Conservation (phyloP, 2,888 invertebrate species). For the Lasioglossum leucozonium region DNA sequence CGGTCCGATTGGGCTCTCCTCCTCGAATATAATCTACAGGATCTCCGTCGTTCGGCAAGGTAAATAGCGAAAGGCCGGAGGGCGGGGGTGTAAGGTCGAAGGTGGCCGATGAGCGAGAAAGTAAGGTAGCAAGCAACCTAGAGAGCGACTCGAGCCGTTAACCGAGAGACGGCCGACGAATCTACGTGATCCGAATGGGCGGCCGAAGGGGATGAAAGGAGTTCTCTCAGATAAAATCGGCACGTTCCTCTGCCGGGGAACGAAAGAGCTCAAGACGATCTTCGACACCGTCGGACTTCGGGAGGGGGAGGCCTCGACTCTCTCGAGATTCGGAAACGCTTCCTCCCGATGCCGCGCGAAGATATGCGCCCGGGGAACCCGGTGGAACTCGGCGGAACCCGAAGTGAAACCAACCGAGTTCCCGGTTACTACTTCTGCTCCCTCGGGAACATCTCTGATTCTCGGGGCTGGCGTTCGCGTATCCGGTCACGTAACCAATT, state of each 20-base stretch:
- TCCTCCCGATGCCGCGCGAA: slow-evolving; percentile 57
- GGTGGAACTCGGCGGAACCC: slow-evolving; percentile 7
- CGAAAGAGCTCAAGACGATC: slow-evolving; percentile 42
- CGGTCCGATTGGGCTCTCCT: slow-evolving; percentile 34
- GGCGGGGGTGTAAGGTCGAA: slow-evolving; percentile 36
- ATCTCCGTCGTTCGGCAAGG: slow-evolving; percentile 48
- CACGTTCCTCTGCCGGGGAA: slow-evolving; percentile 64
- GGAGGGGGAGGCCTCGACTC: slow-evolving; percentile 17
- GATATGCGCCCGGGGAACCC: slow-evolving; percentile 49
- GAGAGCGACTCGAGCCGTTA: slow-evolving; percentile 46
- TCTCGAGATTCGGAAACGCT: slow-evolving; percentile 69
- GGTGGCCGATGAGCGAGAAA: neutral
- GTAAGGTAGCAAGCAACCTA: neutral
- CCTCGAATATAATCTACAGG: slow-evolving; percentile 63
- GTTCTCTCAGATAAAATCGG: slow-evolving; percentile 72
- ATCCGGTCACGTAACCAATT: slow-evolving; percentile 62
- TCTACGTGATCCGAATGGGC: slow-evolving; percentile 76
- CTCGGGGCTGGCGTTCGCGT: slow-evolving; percentile 21
- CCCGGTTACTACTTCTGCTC: slow-evolving; percentile 25
- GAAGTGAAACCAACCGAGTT: slow-evolving; percentile 3
- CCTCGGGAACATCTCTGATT: slow-evolving; percentile 47
- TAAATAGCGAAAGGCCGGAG: slow-evolving; percentile 60
- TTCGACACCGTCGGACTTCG: slow-evolving; percentile 23
- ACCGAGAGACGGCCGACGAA: slow-evolving; percentile 62
- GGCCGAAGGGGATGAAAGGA: slow-evolving; percentile 70